phyloP scores from a whole-genome alignment of 1,140 invertebrate genomes.

The Sinonovacula constricta region DNA sequence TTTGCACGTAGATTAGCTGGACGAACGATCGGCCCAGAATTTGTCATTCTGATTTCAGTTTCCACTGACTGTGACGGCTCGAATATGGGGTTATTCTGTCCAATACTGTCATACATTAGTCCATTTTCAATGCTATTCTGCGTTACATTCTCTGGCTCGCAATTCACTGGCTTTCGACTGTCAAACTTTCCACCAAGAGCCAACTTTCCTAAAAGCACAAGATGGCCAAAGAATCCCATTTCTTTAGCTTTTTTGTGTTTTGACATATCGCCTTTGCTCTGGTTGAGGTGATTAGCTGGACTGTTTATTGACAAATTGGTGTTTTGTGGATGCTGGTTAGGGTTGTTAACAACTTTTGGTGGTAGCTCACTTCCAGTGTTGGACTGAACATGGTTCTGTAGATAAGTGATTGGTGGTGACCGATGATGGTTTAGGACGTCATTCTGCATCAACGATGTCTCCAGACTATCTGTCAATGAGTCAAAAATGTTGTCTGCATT shows the following conservation, averaged over 20 bases:
- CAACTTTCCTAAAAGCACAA: conserved; percentile 33
- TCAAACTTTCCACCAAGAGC: conserved; percentile 45
- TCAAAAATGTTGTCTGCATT: conserved; percentile 72
- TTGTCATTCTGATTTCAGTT: conserved; percentile 49
- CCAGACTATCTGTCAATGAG: conserved; percentile 77
- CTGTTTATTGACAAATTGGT: no score
- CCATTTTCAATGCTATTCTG: conserved; percentile 64
- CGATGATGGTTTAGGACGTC: conserved; percentile 76
- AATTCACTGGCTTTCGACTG: conserved; percentile 14
- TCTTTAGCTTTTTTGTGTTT: conserved; percentile 37
- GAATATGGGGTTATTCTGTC: conserved; percentile 53
- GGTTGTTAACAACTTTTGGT: conserved; percentile 44
- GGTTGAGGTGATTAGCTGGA: conserved; percentile 6
- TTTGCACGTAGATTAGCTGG: conserved; percentile 17
- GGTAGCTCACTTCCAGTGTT: conserved; percentile 42
- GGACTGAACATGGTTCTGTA: conserved; percentile 86
- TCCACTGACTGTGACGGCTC: conserved; percentile 39
- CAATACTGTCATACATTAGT: conserved; percentile 34
- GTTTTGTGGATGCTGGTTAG: conserved; percentile 21
- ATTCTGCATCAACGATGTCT: conserved; percentile 79
- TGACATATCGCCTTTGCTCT: background rate
- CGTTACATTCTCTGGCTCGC: conserved; percentile 37
- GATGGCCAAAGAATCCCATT: conserved; percentile 40
- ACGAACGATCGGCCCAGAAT: conserved; percentile 34
- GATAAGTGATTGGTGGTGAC: conserved; percentile 84